Percentiles rank a stretch among this genome's conserved stretches.
Evolutionary conservation across 2,113 vertebrate species (phyloP).

Genomic region (Panthera leo): DNA sequence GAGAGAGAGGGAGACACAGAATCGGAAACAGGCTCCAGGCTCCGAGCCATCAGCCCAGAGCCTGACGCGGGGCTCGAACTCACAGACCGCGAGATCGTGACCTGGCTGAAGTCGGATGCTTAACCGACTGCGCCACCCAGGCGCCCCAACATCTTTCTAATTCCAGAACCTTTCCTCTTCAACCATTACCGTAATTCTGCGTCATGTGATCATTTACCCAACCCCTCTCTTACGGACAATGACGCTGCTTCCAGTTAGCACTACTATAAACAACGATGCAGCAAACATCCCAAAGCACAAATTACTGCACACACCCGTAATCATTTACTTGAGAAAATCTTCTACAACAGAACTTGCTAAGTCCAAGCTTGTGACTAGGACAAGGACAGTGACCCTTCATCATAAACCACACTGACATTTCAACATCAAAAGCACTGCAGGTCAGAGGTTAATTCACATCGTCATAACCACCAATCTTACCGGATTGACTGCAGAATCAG

Average conservation of each 20-base stretch:
- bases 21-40: too few relatives aligned
- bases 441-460: background rate
- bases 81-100: too few relatives aligned
- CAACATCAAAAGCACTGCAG: background rate
- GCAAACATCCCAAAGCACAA: background rate
- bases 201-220: constrained; percentile 9
- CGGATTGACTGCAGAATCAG: constrained; percentile 98
- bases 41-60: too few relatives aligned
- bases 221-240: background rate
- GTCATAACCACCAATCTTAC: constrained; percentile 82
- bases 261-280: background rate
- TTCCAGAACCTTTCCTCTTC: background rate
- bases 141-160: constrained; percentile 28
- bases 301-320: background rate
- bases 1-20: too few relatives aligned
- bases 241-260: background rate
- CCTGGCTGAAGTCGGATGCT: too few relatives aligned
- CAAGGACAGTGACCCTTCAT: background rate
- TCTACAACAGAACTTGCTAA: constrained; percentile 34
- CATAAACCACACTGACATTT: background rate
- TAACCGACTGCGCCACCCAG: too few relatives aligned
- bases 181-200: background rate
- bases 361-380: background rate
- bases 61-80: too few relatives aligned
- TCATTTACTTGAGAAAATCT: constrained; percentile 9